Conservation (phyloP, 2,113 vertebrate genomes). For the Ondatra zibethicus region DNA sequence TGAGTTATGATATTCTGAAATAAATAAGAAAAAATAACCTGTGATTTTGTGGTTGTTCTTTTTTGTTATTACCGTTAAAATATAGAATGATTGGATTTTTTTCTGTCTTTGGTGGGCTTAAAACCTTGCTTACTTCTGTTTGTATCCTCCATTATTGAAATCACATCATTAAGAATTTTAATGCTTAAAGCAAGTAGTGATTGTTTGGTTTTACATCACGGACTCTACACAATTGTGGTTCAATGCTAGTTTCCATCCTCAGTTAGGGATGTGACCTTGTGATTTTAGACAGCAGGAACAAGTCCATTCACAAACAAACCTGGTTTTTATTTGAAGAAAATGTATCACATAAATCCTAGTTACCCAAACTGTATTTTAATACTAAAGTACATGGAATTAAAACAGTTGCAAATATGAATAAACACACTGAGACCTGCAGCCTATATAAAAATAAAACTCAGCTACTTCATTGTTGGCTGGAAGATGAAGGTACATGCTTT, state of each 20-base stretch:
- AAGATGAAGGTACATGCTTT: neutral
- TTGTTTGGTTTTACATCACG: neutral
- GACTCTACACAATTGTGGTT: neutral
- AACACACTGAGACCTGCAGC: neutral
- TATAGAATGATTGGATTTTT: neutral
- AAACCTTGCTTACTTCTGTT: neutral
- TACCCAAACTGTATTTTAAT: neutral
- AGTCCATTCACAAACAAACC: neutral
- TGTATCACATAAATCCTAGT: neutral
- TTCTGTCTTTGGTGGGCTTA: neutral
- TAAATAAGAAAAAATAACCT: slow-evolving; percentile 34
- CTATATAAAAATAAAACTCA: neutral
- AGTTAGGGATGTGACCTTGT: neutral
- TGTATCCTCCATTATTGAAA: neutral
- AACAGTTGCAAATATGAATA: neutral
- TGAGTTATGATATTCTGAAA: slow-evolving; percentile 44
- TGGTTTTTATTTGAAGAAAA: neutral
- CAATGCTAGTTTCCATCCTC: neutral
- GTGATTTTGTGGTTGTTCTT: neutral
- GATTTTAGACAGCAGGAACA: neutral
- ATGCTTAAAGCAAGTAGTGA: neutral
- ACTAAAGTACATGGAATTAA: neutral
- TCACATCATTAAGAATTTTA: neutral
- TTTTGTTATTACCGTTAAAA: neutral
- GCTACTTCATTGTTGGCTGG: neutral